Evolutionary conservation across 2,113 vertebrate genomes (phyloP).

Genomic region (Laticauda colubrina): DNA sequence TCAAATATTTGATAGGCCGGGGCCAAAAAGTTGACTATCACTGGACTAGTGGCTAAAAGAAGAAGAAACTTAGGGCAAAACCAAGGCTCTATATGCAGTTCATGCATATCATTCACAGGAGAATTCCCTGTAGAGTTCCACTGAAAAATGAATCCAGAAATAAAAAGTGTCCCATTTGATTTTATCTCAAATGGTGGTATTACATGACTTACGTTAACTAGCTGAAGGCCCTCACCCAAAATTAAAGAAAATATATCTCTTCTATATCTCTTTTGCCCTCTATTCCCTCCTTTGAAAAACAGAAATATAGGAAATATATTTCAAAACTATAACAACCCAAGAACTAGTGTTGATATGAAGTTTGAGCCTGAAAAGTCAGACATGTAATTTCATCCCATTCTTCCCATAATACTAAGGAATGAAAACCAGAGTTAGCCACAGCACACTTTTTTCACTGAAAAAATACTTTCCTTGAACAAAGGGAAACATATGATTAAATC

Average conservation of each 20-base stretch:
- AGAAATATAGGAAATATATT: neutral
- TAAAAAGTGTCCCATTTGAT: neutral
- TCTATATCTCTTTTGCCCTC: conserved; percentile 30
- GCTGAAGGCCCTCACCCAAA: conserved; percentile 32
- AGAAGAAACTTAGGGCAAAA: neutral
- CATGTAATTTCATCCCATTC: conserved; percentile 34
- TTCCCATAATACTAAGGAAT: conserved; percentile 19
- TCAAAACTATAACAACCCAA: neutral
- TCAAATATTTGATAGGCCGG: neutral
- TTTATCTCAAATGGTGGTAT: neutral
- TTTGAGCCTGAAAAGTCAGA: neutral
- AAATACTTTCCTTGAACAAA: conserved; percentile 17
- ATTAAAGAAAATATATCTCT: conserved; percentile 11
- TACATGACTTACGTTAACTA: neutral
- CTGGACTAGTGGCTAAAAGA: neutral
- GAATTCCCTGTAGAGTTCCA: neutral
- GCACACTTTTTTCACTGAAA: conserved; percentile 23
- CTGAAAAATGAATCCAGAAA: neutral
- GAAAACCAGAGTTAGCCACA: conserved; percentile 24
- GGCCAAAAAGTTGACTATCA: neutral
- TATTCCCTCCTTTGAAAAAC: conserved; percentile 9
- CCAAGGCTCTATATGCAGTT: neutral
- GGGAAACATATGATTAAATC: conserved; percentile 44
- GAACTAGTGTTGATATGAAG: conserved; percentile 10
- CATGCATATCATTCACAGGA: neutral